These are phyloP conservation scores for Tipula vernalis DNA, from an alignment of 2,888 invertebrate species.

Conservation along the genomic window DNA sequence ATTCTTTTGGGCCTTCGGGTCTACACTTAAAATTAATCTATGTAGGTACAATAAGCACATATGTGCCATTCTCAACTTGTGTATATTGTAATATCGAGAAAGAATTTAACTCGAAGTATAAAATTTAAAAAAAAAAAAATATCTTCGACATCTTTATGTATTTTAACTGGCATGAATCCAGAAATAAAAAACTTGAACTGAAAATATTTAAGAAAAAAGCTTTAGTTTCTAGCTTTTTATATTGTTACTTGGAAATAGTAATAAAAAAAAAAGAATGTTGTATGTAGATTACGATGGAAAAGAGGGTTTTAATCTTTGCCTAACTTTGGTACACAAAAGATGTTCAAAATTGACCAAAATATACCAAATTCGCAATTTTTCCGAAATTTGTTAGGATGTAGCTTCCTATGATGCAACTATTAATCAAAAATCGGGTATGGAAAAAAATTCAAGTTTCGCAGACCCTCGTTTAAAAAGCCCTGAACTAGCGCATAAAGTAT, in stretches of 20 bases:
- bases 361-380: background rate
- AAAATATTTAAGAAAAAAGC: background rate
- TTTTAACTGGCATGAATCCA: conserved; percentile 4
- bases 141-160: background rate
- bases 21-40: background rate
- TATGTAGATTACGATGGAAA: background rate
- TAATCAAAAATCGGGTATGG: too few species aligned
- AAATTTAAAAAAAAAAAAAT: background rate
- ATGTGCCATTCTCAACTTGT: background rate
- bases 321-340: background rate
- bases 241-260: background rate
- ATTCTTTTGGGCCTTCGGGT: background rate
- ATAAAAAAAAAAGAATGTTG: background rate
- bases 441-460: background rate
- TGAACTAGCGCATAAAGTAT: background rate
- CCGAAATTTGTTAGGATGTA: too few species aligned
- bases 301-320: background rate
- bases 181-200: background rate
- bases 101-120: background rate
- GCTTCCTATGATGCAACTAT: too few species aligned
- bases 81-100: background rate
- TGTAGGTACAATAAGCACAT: background rate
- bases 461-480: background rate
- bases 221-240: background rate
- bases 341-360: background rate